Base-by-base conservation (phyloP, 2,888 invertebrate species). In the Drosophila mimetica region DNA sequence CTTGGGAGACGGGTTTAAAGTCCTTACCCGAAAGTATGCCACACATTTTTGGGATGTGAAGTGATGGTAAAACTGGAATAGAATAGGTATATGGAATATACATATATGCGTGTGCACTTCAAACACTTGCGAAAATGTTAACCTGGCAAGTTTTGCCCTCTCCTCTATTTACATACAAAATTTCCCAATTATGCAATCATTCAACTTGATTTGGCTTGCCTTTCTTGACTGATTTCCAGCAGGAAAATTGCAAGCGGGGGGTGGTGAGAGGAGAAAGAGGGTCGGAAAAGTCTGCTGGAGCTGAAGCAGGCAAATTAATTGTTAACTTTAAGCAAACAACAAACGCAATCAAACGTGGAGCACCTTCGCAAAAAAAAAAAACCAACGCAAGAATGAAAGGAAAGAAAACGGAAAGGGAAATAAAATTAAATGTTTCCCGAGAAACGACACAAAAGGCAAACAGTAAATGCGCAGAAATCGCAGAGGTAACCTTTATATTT, bases 261-360 rank as follows among this genome's bases (percentile, higher is more conserved):
- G 0, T 2, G 34, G 18, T 20, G 20, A 25, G 25, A 8, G 0
- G n/a, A n/a, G n/a, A n/a, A n/a, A n/a, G n/a, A n/a, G 4, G 37
- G 16, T 18, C 1, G 20, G 57, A 16, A 32, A 46, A 37, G 44
- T 42, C 13, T 37, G 44, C 60, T 59, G 37, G 13, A 50, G 42
- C 51, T 46, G 48, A 58, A 50, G 53, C 52, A 46, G 61, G 46
- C 61, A 75, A 85, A 88, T 88, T 85, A 85, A 85, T 88, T 85
- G 88, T 86, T 88, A 85, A 85, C 84, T 83, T 83, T 78, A 77
- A 71, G 83, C 81, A 88, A 85, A 85, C 86, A 88, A 74, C 78
- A 76, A 85, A 83, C 75, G 83, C 88, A 88, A 83, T 88, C 84
- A 86, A 85, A 86, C 88, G 85, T 87, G 71, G 77, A 79, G 79